Conservation (phyloP, 1,140 invertebrate genomes). For the Elysia chlorotica region DNA sequence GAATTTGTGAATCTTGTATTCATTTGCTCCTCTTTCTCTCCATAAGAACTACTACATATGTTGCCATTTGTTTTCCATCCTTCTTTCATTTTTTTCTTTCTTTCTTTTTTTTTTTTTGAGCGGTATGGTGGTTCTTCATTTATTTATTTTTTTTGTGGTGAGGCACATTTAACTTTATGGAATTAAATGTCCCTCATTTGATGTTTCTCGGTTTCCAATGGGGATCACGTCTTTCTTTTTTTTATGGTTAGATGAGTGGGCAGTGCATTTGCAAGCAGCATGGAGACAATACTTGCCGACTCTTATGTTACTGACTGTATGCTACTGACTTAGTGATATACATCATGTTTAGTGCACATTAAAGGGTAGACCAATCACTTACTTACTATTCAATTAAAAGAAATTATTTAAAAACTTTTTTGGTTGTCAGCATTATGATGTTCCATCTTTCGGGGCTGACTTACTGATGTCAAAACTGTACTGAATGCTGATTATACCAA, state of each 20-base stretch:
- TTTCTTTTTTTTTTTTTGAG: neutral
- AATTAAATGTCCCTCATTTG: too few relatives aligned
- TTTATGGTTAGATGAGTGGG: neutral
- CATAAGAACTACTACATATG: neutral
- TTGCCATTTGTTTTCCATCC: neutral
- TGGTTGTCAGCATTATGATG: conserved; percentile 5
- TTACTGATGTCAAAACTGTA: conserved; percentile 7
- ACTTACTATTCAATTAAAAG: too few relatives aligned
- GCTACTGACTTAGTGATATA: neutral
- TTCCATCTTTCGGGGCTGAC: conserved; percentile 24
- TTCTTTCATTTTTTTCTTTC: neutral
- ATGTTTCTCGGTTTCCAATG: neutral
- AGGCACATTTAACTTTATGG: too few relatives aligned
- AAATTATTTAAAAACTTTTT: conserved; percentile 80
- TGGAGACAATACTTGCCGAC: neutral
- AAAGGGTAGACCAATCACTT: too few relatives aligned
- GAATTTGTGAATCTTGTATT: too few relatives aligned
- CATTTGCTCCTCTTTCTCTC: too few relatives aligned
- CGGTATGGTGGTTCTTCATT: neutral
- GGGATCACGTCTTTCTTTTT: neutral
- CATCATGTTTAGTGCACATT: neutral
- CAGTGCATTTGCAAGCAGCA: too few relatives aligned
- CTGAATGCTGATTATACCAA: conserved; percentile 10
- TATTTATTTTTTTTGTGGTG: neutral
- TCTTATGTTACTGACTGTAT: too few relatives aligned